Evolutionary conservation across 2,113 vertebrate genomes (phyloP), one percentile per base, ranked within the genome.

Genomic region (Ophthalmolycus amberensis): DNA sequence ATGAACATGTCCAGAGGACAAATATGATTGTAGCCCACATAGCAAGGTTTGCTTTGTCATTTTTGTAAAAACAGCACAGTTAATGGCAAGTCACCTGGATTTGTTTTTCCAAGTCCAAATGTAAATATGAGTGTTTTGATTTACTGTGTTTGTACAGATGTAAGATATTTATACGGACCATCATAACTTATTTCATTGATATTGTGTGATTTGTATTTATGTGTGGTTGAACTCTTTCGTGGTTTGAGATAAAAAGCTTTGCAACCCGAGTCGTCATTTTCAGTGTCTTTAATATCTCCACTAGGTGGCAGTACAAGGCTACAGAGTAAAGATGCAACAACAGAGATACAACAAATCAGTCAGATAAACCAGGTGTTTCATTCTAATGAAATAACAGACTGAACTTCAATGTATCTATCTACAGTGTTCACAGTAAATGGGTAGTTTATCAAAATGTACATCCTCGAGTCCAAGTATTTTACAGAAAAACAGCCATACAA

Each of bases 361-460:
- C 16, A 22, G n/a, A 50, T 16, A 25, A 65, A 38, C 14, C 54
- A 46, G 5, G 42, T 25, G 0, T 69, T 81, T 71, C 48, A 77
- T 72, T 67, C 46, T 15, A 63, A 50, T 62, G 10, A 74, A 77
- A 77, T 8, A 34, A 75, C 50, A 82, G 22, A 40, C 11, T 16
- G 0, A 70, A 77, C 44, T 81, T 72, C 32, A 37, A 71, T 34
- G 29, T 44, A 9, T 65, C 18, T 77, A 82, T 80, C 56, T 83
- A 87, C 69, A 90, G 60, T 64, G 66, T 91, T 92, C 87, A 92
- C 85, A 93, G 84, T 88, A 65, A 88, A 73, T 37, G 40, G 16
- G 66, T 22, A 40, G 0, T 75, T 80, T 52, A 58, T 27, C 75
- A 77, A 85, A 79, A 75, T 40, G 46, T 62, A 73, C 54, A 75